A percentile compares a stretch with the other conserved stretches of the same genome.
Evolutionary conservation across 2,113 vertebrate species (phyloP).

Genomic region (Serilophus lunatus): DNA sequence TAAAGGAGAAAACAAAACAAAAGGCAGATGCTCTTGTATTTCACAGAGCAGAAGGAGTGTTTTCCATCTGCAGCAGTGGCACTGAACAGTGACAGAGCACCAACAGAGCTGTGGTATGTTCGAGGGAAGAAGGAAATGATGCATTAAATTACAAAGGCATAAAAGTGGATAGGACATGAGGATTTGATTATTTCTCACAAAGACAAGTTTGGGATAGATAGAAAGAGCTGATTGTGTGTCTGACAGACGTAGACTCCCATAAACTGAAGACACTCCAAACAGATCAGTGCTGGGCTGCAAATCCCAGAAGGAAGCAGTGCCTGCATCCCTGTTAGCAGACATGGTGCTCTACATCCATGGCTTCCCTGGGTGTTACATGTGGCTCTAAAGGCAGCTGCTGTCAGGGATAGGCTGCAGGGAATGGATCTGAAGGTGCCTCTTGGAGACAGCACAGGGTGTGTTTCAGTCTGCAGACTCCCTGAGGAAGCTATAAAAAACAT

Average conservation of each 20-base stretch:
- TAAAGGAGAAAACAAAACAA: not conserved
- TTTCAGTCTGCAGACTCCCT: conserved; percentile 5
- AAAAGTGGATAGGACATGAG: not conserved
- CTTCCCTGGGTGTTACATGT: not conserved
- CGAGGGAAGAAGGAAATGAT: not conserved
- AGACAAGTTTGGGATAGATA: not conserved
- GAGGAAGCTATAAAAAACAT: conserved; percentile 25
- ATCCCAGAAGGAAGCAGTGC: not conserved
- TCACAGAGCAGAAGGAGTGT: not conserved
- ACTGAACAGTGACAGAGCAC: not conserved
- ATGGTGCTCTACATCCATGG: rapidly evolving
- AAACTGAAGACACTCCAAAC: not conserved
- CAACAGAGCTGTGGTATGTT: not conserved
- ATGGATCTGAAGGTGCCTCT: conserved; percentile 22
- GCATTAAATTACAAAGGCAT: not conserved
- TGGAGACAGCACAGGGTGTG: not conserved
- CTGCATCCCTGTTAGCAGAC: not conserved
- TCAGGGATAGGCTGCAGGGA: not conserved
- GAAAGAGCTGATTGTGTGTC: not conserved
- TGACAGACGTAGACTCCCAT: not conserved
- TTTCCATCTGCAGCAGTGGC: not conserved
- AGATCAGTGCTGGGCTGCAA: not conserved
- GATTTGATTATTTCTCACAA: not conserved
- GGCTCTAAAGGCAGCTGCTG: not conserved
- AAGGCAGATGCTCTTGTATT: not conserved